Percentiles rank a stretch among this genome's conserved stretches.
Conservation (phyloP, 1,140 invertebrate genomes). For the Zophobas morio region DNA sequence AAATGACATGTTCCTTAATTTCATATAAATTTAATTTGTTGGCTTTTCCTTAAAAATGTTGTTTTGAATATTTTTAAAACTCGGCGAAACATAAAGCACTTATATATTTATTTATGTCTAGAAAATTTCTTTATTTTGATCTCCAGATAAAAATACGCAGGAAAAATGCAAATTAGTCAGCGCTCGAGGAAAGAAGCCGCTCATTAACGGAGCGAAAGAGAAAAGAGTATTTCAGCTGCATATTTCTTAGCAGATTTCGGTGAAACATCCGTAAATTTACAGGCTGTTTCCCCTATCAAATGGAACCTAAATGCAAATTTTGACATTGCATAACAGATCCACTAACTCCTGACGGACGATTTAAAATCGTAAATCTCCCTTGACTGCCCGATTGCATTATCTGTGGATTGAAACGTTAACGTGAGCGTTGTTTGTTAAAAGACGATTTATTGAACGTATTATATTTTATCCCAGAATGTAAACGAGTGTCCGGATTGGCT, state of each 20-base stretch:
- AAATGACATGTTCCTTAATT: too few species aligned
- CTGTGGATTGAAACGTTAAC: neutral
- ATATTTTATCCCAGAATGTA: conserved; percentile 12
- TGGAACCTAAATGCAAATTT: conserved; percentile 28
- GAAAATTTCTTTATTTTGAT: neutral
- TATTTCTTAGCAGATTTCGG: neutral
- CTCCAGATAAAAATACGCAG: neutral
- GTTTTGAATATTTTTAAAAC: too few species aligned
- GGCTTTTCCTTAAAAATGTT: too few species aligned
- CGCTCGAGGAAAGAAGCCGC: neutral
- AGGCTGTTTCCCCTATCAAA: neutral
- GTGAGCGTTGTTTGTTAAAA: conserved; percentile 24
- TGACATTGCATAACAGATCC: conserved; percentile 23
- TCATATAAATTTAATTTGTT: too few species aligned
- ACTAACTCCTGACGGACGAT: neutral
- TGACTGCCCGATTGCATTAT: conserved; percentile 2
- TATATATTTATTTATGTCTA: too few species aligned
- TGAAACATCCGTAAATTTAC: neutral
- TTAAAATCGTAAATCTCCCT: conserved; percentile 29
- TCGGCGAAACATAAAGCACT: too few species aligned
- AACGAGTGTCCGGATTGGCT: conserved; percentile 24
- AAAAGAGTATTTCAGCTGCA: neutral
- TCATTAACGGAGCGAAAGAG: conserved; percentile 1
- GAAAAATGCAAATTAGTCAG: conserved; percentile 9
- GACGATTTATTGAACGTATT: conserved; percentile 37